A percentile compares a stretch with the other conserved stretches of the same genome.
Conservation (phyloP, 2,113 vertebrate genomes). For the Callocephalon fimbriatum region DNA sequence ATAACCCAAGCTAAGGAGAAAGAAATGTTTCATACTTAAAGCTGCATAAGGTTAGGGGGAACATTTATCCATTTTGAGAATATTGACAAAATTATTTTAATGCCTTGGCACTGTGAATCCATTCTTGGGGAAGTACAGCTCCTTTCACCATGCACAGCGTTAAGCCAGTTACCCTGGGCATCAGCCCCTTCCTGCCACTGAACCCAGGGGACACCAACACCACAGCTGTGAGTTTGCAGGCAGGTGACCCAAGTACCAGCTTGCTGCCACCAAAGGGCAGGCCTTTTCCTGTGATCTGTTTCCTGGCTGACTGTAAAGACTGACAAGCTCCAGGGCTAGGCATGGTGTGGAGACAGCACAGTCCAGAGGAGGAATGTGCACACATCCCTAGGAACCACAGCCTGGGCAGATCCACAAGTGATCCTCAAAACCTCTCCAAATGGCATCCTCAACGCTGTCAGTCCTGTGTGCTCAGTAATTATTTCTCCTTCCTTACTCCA, state of each 20-base stretch:
- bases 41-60: too few relatives aligned
- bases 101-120: not conserved
- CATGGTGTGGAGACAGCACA: accelerated
- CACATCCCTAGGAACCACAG: not conserved
- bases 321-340: not conserved
- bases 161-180: not conserved
- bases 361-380: accelerated
- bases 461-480: accelerated
- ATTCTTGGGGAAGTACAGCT: not conserved
- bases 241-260: not conserved
- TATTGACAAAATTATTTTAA: not conserved
- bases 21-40: not conserved
- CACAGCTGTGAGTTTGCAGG: not conserved
- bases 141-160: accelerated
- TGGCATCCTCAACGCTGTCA: not conserved
- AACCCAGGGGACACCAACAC: not conserved
- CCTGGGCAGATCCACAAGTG: not conserved
- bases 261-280: accelerated
- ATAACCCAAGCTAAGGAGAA: accelerated
- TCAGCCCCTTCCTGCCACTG: not conserved
- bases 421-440: not conserved
- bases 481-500: not conserved
- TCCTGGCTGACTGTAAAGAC: not conserved
- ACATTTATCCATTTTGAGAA: not conserved
- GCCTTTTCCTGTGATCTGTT: not conserved